Base-by-base conservation (phyloP, 1,140 invertebrate genomes). In the Leucophenga varia region DNA sequence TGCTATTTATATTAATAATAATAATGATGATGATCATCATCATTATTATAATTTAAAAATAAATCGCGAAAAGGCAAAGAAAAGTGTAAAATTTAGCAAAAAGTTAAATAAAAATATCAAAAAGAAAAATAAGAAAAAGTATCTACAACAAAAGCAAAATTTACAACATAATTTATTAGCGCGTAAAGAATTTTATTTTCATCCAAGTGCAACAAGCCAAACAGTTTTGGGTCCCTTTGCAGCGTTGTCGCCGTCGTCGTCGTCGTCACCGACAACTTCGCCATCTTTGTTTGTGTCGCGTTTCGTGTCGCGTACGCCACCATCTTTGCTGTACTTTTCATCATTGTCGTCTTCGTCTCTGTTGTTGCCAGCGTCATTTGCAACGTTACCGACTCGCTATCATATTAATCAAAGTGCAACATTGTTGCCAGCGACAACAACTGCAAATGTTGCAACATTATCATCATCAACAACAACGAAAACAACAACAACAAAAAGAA, bases 341-440 rank as follows among this genome's bases (percentile, higher is more conserved):
- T 36, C 36, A 25, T 54, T 20, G 41, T 34, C 8, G 37, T 35
- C 16, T 10, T 25, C 17, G 63, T 67, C 64, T 57, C 67, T 65
- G 63, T 52, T 67, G 47, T 54, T 67, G 64, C 63, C 64, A 63
- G n/a, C n/a, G n/a, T n/a, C n/a, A n/a, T n/a, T n/a, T n/a, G n/a
- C n/a, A n/a, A n/a, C n/a, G n/a, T n/a, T n/a, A n/a, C n/a, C n/a
- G n/a, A n/a, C n/a, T n/a, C n/a, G n/a, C n/a, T 67, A 67, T 67
- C 63, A 67, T 64, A 67, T 67, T 67, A 67, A 67, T 67, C 63
- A 67, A 68, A 59, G 63, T 68, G 59, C 64, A 64, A 67, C 63
- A 67, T 67, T 67, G 63, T 67, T 67, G 64, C 63, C 63, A 55
- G 55, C 63, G 61, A 51, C 60, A 57, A 43, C 55, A 40, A 30